Evolutionary conservation across 2,113 vertebrate species (phyloP).

Genomic region (Coregonus clupeaformis): DNA sequence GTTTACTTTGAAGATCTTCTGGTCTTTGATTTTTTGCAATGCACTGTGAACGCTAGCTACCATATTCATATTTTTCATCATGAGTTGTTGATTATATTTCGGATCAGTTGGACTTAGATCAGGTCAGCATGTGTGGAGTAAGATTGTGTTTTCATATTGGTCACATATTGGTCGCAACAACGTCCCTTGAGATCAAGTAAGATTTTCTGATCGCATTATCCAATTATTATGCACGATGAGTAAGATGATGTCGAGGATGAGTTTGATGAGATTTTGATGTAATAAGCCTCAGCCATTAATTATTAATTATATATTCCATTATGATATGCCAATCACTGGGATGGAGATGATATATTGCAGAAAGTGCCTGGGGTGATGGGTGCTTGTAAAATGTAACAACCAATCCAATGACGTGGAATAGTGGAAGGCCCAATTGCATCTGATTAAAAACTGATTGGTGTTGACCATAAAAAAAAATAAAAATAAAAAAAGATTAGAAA

Average conservation of each 20-base stretch:
- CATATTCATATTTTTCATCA: slow-evolving; percentile 54
- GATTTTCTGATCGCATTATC: background rate
- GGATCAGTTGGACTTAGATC: background rate
- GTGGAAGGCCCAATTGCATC: slow-evolving; percentile 1
- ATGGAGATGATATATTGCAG: background rate
- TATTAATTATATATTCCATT: background rate
- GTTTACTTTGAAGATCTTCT: slow-evolving; percentile 59
- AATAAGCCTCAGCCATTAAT: background rate
- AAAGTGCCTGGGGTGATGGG: background rate
- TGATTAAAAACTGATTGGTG: background rate
- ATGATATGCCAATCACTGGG: background rate
- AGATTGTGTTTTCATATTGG: background rate
- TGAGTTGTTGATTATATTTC: slow-evolving; percentile 54
- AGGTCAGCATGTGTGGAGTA: background rate
- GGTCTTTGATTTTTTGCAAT: slow-evolving; percentile 57
- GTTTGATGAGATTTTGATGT: slow-evolving; percentile 8
- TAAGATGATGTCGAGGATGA: background rate
- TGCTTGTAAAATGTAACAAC: too few species aligned
- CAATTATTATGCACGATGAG: slow-evolving; percentile 8
- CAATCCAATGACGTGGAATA: background rate
- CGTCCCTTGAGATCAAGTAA: background rate
- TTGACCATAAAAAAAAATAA: background rate
- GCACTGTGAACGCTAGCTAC: slow-evolving; percentile 27
- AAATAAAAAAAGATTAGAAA: background rate
- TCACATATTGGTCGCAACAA: slow-evolving; percentile 2